phyloP scores from a whole-genome alignment of 2,888 invertebrate genomes.

The Tinea trinotella region DNA sequence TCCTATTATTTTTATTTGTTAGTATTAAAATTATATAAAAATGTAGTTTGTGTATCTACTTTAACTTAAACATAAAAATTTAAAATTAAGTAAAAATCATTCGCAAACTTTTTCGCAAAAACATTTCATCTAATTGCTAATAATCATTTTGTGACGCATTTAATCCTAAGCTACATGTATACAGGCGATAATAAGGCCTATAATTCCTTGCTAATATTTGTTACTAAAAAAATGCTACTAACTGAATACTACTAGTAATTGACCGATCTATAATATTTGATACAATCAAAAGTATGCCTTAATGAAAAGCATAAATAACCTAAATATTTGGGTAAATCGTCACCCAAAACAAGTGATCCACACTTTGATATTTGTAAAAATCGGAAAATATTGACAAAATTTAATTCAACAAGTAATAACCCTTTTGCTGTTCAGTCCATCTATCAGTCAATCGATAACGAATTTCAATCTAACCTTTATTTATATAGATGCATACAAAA shows the following conservation, averaged over 20 bases:
- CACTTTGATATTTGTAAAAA: no score
- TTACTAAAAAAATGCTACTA: neutral
- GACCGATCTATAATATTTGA: neutral
- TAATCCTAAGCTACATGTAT: neutral
- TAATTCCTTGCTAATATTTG: neutral
- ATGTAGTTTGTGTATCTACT: no score
- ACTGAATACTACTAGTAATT: neutral
- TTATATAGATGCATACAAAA: neutral
- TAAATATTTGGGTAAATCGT: no score
- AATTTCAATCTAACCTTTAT: neutral
- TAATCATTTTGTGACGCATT: neutral
- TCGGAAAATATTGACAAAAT: no score
- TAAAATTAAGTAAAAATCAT: neutral
- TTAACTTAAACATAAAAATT: neutral
- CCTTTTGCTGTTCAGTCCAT: neutral
- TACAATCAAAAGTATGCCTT: neutral
- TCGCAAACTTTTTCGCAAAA: neutral
- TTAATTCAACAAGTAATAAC: neutral
- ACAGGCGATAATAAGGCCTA: neutral
- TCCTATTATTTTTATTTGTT: no score
- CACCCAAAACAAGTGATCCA: no score
- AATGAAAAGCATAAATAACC: no score
- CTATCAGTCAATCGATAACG: neutral
- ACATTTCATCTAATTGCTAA: neutral
- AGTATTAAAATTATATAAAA: neutral